These are phyloP conservation scores for Falco naumanni DNA, from an alignment of 2,797 vertebrate genomes.

Conservation along the genomic window DNA sequence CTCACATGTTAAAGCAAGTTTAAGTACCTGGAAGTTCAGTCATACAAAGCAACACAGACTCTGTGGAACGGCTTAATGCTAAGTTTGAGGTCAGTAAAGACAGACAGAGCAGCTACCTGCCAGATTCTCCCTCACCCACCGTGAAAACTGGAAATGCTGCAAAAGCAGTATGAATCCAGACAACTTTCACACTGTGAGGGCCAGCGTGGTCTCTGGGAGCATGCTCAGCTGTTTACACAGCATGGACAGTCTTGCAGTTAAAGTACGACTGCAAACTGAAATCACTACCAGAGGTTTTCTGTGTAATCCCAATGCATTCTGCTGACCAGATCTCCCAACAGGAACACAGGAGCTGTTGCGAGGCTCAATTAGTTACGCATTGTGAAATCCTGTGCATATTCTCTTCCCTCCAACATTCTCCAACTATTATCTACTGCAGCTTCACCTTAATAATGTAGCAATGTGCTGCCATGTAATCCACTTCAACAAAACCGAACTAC, in stretches of 20 bases:
- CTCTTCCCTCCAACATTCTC: slow-evolving; percentile 19
- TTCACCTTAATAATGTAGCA: slow-evolving; percentile 39
- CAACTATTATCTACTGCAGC: slow-evolving; percentile 36
- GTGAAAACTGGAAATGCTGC: neutral
- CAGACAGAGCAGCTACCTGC: neutral
- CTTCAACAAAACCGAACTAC: slow-evolving; percentile 49
- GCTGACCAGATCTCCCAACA: slow-evolving; percentile 20
- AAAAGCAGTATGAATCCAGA: neutral
- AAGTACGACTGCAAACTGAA: neutral
- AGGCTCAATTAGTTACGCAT: neutral
- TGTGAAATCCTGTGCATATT: slow-evolving; percentile 18
- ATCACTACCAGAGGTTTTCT: neutral
- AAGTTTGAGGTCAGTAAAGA: neutral
- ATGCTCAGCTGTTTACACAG: neutral
- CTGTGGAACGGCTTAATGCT: neutral
- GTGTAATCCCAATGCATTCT: neutral
- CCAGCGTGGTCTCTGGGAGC: neutral
- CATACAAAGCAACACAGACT: neutral
- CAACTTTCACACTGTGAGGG: neutral
- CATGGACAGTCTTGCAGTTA: neutral
- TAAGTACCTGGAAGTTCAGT: neutral
- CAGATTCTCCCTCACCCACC: neutral
- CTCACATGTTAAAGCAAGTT: neutral
- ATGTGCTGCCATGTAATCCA: neutral
- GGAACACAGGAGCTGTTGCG: neutral